Base-by-base conservation (phyloP, 1,140 invertebrate genomes). In the Aradophagus sp. region DNA sequence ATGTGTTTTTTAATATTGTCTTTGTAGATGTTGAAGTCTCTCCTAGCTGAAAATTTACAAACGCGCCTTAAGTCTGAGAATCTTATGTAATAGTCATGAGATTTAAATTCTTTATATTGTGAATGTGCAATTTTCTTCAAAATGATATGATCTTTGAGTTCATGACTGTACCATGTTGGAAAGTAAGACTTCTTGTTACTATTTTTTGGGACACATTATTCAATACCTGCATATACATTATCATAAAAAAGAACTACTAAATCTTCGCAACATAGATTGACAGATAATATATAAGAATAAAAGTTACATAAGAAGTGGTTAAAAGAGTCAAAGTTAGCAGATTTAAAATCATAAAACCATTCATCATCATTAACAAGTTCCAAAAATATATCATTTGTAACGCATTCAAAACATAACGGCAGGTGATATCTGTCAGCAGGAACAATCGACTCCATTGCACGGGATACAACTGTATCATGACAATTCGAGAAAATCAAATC, bases 171-270 rank as follows among this genome's bases (percentile, higher is more conserved):
- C 50, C 50, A 53, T 10, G 26, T 4, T 1, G 50, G 50, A 29
- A 42, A 55, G 2, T 23, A 12, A 15, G 39, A 36, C 8, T 6
- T 35, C 7, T 0, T 5, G 8, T 17, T 26, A 7, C 13, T 10
- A 19, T 56, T 44, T 36, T 56, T 55, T 4, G 52, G 39, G 4
- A 56, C 52, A 44, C 5, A 56, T 2, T 6, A 13, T 12, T 56
- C 32, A 5, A 56, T 44, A 16, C 17, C 26, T 7, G 26, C 12
- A 56, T 56, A 56, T 17, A 56, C 5, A 14, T 32, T 12, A 17
- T 20, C 12, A 20, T 55, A 55, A 42, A 34, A 52, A 1, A n/a
- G 11, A 3, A 10, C 4, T 6, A 14, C 13, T 29, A 39, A 31
- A 8, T 52, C 11, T 5, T 1, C 2, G 44, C 13, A 36, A 16